Percentiles rank a stretch among this genome's conserved stretches.
phyloP scores from a whole-genome alignment of 2,888 invertebrate species.

The Aelia acuminata region DNA sequence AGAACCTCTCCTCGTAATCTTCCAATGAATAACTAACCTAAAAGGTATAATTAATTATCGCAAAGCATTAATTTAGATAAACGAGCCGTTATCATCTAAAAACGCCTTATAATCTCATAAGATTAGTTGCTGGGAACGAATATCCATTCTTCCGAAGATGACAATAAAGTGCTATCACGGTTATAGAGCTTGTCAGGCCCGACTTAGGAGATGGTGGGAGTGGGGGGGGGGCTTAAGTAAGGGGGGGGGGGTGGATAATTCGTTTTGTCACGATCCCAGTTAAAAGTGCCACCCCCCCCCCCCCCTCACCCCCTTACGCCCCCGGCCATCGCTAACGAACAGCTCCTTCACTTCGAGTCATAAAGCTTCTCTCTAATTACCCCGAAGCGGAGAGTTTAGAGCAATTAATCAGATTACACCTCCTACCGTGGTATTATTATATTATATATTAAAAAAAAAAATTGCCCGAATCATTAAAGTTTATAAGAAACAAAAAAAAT shows the following conservation, averaged over 20 bases:
- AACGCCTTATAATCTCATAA: background rate
- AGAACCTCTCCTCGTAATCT: too few relatives aligned
- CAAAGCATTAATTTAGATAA: too few relatives aligned
- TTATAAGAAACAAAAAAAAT: too few relatives aligned
- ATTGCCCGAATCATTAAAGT: too few relatives aligned
- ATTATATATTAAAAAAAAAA: too few relatives aligned
- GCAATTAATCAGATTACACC: background rate
- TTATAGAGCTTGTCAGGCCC: background rate
- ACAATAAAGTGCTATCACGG: background rate
- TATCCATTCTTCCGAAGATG: background rate
- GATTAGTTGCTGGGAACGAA: background rate
- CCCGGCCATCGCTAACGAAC: conserved; percentile 20
- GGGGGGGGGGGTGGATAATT: background rate
- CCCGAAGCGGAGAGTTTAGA: background rate
- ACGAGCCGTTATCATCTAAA: too few relatives aligned
- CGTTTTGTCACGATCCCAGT: conserved; percentile 6
- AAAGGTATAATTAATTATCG: too few relatives aligned
- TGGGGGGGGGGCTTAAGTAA: background rate
- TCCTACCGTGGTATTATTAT: background rate
- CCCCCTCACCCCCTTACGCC: too few relatives aligned
- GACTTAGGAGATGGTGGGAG: background rate
- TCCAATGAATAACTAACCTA: too few relatives aligned
- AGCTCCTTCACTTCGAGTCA: background rate
- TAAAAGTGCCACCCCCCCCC: background rate
- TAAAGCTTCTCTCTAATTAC: background rate